Evolutionary conservation across 2,113 vertebrate genomes (phyloP).

Genomic region (Anser brachyrhynchus): DNA sequence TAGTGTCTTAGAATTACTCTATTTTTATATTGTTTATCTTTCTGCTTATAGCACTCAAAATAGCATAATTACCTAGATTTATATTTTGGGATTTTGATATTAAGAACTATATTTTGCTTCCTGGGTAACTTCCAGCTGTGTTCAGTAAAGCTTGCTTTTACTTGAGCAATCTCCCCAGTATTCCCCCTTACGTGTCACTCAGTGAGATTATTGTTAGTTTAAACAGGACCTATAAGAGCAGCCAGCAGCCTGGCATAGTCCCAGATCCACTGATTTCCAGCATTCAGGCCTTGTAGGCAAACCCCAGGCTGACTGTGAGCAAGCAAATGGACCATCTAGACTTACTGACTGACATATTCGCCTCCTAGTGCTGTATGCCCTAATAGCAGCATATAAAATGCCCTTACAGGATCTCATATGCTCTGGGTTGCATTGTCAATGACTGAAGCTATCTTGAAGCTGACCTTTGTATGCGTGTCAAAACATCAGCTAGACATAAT

Average conservation of each 20-base stretch:
- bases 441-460: background rate
- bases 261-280: background rate
- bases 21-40: background rate
- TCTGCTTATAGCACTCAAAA: background rate
- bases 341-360: background rate
- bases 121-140: background rate
- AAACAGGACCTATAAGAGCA: background rate
- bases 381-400: background rate
- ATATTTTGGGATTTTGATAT: background rate
- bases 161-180: background rate
- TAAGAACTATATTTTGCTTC: background rate
- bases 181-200: background rate
- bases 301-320: background rate
- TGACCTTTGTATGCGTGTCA: background rate
- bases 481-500: background rate
- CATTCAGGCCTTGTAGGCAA: background rate
- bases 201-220: background rate
- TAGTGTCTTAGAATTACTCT: background rate
- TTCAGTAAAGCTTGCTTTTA: background rate
- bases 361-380: background rate
- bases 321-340: background rate
- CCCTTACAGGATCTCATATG: background rate
- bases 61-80: background rate
- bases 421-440: background rate
- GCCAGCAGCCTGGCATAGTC: background rate